These are phyloP conservation scores for Diadumene lineata DNA, from an alignment of 92 coral and sea anemone species.

Conservation along the genomic window DNA sequence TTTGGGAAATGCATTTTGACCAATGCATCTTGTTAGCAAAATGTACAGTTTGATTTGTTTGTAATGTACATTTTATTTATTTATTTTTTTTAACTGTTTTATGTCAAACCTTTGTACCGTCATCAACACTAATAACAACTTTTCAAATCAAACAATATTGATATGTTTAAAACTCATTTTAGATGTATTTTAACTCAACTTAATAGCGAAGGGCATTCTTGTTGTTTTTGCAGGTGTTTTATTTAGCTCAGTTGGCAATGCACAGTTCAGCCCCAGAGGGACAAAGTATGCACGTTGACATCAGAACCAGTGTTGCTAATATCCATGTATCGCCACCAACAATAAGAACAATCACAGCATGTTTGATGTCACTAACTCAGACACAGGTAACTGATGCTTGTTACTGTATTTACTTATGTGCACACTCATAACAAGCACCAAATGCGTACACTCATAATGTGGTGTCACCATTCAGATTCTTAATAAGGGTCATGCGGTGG, in stretches of 20 bases:
- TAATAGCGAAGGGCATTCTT: not conserved
- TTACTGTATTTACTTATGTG: too few species aligned
- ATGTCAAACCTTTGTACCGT: too few species aligned
- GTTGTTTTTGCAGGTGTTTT: constrained; percentile 61
- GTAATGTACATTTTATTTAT: too few species aligned
- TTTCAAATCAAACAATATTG: not conserved
- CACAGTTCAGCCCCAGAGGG: constrained; percentile 89
- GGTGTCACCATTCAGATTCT: too few species aligned
- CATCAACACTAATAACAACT: not conserved
- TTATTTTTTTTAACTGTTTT: too few species aligned
- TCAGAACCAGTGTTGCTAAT: constrained; percentile 73
- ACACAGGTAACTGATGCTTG: constrained; percentile 58
- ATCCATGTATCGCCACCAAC: constrained; percentile 90
- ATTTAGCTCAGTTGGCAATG: constrained; percentile 70
- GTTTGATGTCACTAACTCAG: constrained; percentile 74
- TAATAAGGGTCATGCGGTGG: too few species aligned
- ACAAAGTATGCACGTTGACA: constrained; percentile 75
- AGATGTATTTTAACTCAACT: not conserved
- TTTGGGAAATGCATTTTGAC: too few species aligned
- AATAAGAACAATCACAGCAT: constrained; percentile 81
- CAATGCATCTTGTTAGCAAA: too few species aligned
- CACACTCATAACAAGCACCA: too few species aligned
- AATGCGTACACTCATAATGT: too few species aligned
- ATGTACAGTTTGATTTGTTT: too few species aligned
- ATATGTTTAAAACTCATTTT: not conserved